Evolutionary conservation across 2,888 invertebrate genomes (phyloP), one percentile per base, ranked within the genome.

Genomic region (Polyommatus icarus): DNA sequence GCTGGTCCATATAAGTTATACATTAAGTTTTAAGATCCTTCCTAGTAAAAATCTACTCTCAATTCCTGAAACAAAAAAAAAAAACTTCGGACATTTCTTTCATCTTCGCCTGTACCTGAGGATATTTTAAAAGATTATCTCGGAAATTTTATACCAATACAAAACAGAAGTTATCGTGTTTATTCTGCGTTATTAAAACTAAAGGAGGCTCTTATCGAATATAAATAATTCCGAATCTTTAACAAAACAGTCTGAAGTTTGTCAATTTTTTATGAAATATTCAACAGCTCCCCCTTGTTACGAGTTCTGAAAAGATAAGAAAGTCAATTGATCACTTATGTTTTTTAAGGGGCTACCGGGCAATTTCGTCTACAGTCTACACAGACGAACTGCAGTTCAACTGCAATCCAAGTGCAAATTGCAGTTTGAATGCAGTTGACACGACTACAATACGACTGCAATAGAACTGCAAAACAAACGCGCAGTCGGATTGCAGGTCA

Each of bases 171-270:
- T 67, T 29, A 18, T 67, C 67, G 32, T 67, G 67, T 67, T 67
- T 29, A 67, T 67, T 67, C 29, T 15, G 67, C 29, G 20, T 67
- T 67, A 29, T 67, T 67, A 67, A 67, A 67, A 67, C 67, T 67
- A 15, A 67, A 67, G 67, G 29, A 67, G 61, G 29, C 67, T 67
- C 67, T 67, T 67, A 67, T 67, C 29, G 67, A 67, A 29, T 29
- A 67, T 67, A 67, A 67, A 67, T 67, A 67, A 67, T 67, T 67
- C 67, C 29, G 29, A 67, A 67, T 24, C 67, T 67, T 59, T 7
- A 67, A 67, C 29, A 67, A 67, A 67, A 67, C 67, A 15, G 29
- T 67, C 29, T 29, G 6, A 29, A 67, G 29, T 67, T 67, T 15
- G 29, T 6, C 4, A 67, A 61, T 61, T 67, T 67, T 32, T 67